Conservation (phyloP, 2,888 invertebrate genomes). For the Sphinx pinastri region DNA sequence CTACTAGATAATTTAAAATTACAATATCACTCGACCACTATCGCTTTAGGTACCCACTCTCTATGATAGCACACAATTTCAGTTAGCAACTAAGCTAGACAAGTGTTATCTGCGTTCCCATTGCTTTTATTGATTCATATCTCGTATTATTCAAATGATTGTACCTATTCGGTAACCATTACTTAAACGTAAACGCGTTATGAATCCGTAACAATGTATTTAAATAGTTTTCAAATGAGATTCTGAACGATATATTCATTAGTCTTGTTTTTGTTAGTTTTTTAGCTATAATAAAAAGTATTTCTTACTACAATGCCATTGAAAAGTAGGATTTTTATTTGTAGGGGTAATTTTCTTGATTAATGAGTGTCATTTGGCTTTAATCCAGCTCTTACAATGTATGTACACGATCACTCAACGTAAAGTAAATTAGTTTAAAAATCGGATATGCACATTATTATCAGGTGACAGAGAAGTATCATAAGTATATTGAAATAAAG, state of each 20-base stretch:
- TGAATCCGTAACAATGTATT: slow-evolving; percentile 16
- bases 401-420: neutral
- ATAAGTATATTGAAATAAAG: neutral
- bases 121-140: slow-evolving; percentile 6
- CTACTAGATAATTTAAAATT: too few relatives aligned
- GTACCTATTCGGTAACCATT: slow-evolving; percentile 19
- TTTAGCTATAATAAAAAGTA: slow-evolving; percentile 10
- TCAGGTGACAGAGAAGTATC: neutral
- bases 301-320: neutral
- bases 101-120: neutral
- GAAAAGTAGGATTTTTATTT: neutral
- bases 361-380: slow-evolving; percentile 9
- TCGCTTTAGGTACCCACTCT: neutral
- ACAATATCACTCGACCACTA: neutral
- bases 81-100: slow-evolving; percentile 6
- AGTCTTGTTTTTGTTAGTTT: neutral
- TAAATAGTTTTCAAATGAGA: slow-evolving; percentile 19
- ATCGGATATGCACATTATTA: neutral
- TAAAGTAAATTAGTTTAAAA: neutral
- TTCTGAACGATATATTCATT: slow-evolving; percentile 36
- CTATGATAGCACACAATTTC: neutral
- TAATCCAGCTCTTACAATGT: neutral
- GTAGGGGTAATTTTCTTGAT: neutral
- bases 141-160: slow-evolving; percentile 22
- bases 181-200: slow-evolving; percentile 13